These are phyloP conservation scores for Nomada fucata DNA, from an alignment of 2,888 invertebrate species.

Conservation along the genomic window DNA sequence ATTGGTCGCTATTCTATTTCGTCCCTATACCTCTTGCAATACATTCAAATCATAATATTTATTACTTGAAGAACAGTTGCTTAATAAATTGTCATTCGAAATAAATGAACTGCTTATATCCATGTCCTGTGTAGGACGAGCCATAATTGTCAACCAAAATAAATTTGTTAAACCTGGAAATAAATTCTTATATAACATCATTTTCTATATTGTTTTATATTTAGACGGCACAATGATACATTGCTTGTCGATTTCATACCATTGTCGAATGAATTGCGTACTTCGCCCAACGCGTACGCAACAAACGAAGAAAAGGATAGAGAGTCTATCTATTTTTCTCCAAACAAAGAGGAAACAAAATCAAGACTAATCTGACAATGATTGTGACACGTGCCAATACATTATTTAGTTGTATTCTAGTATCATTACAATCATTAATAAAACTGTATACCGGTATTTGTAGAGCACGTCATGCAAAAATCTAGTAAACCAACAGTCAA, in stretches of 20 bases:
- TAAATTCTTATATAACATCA: background rate
- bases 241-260: background rate
- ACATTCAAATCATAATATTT: slow-evolving; percentile 26
- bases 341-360: slow-evolving; percentile 16
- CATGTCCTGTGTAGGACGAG: slow-evolving; percentile 70
- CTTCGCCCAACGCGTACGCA: background rate
- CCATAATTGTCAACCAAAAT: slow-evolving; percentile 42
- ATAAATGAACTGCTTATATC: slow-evolving; percentile 69
- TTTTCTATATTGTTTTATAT: background rate
- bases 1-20: background rate
- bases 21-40: slow-evolving; percentile 32
- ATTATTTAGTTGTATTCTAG: background rate
- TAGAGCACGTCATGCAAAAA: slow-evolving; percentile 4
- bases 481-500: slow-evolving; percentile 28
- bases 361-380: background rate
- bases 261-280: background rate
- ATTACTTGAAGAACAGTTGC: slow-evolving; percentile 51
- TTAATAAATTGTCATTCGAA: slow-evolving; percentile 21
- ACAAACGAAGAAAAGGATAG: background rate
- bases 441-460: background rate
- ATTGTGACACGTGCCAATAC: slow-evolving; percentile 5
- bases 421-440: background rate
- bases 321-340: slow-evolving; percentile 8
- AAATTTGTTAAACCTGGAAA: slow-evolving; percentile 23
- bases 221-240: background rate